phyloP scores from a whole-genome alignment of 2,797 vertebrate species.

The Gallinago nigripennis region DNA sequence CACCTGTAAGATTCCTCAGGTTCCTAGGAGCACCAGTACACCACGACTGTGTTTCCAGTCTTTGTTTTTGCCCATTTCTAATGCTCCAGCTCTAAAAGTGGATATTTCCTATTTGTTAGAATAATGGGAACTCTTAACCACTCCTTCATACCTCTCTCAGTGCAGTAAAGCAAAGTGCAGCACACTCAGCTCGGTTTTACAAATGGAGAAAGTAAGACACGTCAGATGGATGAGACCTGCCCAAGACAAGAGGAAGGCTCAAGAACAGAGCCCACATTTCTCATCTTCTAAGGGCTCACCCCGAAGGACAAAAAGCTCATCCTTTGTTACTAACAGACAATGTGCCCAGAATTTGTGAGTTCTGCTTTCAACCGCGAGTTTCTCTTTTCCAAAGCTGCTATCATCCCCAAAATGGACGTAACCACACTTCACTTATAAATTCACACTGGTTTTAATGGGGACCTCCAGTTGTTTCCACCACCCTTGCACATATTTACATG shows the following conservation, averaged over 20 bases:
- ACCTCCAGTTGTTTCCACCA: background rate
- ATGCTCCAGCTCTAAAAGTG: background rate
- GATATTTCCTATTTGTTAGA: background rate
- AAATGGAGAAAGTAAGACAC: background rate
- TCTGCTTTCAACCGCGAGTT: background rate
- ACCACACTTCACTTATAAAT: background rate
- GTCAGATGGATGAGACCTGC: background rate
- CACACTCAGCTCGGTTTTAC: background rate
- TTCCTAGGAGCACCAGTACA: background rate
- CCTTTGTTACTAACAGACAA: background rate
- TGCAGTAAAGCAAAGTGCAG: background rate
- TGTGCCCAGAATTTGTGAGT: background rate
- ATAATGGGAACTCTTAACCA: background rate
- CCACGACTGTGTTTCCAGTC: rapidly evolving
- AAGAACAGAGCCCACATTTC: background rate
- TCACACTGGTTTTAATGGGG: background rate
- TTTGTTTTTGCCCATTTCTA: background rate
- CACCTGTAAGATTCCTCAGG: background rate
- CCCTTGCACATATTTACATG: background rate
- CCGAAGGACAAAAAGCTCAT: background rate
- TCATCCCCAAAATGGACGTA: background rate
- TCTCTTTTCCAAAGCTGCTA: background rate
- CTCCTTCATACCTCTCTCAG: background rate
- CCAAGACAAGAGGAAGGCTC: background rate
- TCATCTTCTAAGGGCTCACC: background rate